phyloP scores from a whole-genome alignment of 1,140 invertebrate species.

The Pentalonia nigronervosa region DNA sequence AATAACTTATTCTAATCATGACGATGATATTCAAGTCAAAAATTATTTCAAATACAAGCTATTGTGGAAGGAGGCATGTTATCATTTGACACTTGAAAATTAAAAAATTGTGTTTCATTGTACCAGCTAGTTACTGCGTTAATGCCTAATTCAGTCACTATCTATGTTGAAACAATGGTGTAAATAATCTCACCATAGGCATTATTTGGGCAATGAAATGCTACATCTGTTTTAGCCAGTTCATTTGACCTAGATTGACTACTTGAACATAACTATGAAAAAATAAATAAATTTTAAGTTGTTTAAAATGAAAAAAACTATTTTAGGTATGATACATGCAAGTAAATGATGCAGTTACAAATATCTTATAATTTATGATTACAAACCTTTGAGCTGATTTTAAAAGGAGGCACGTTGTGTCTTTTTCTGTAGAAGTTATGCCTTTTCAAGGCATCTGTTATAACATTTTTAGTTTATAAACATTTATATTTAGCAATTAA shows the following conservation, averaged over 20 bases:
- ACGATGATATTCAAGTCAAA: not conserved
- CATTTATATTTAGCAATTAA: not conserved
- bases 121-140: slow-evolving; percentile 3
- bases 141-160: not conserved
- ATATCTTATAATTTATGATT: not conserved
- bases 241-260: not conserved
- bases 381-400: slow-evolving; percentile 24
- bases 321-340: not conserved
- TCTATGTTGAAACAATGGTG: not conserved
- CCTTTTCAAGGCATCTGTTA: not conserved
- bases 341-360: no score
- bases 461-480: not conserved
- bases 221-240: not conserved
- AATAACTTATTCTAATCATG: no score
- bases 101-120: not conserved
- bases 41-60: not conserved
- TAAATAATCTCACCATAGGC: slow-evolving; percentile 13
- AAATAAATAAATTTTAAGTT: not conserved
- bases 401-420: slow-evolving; percentile 12
- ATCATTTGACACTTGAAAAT: slow-evolving; percentile 12
- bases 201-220: not conserved
- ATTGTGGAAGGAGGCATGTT: not conserved
- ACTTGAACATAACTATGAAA: not conserved
- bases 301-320: no score
- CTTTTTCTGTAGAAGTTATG: slow-evolving; percentile 22